These are phyloP conservation scores for Pycnomerus fuliginosus DNA, from an alignment of 2,888 invertebrate species.

Conservation along the genomic window DNA sequence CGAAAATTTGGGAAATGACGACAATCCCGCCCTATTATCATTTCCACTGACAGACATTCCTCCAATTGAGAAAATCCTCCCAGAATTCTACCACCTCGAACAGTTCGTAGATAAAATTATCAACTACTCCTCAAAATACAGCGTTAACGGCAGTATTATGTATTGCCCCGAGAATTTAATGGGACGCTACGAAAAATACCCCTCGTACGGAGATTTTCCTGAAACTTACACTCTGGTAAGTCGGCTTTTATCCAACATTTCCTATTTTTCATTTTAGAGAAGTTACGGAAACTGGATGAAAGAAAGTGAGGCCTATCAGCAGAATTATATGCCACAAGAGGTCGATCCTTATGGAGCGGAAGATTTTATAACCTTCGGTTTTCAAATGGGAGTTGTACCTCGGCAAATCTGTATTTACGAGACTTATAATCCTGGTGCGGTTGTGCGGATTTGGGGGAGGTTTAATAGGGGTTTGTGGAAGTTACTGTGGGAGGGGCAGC, in stretches of 20 bases:
- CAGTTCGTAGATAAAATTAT: slow-evolving; percentile 78
- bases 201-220: slow-evolving; percentile 88
- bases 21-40: too few relatives aligned
- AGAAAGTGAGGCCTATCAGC: slow-evolving; percentile 68
- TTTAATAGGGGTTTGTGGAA: slow-evolving; percentile 61
- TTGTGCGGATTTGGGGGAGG: slow-evolving; percentile 77
- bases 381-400: slow-evolving; percentile 67
- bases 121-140: slow-evolving; percentile 89
- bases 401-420: slow-evolving; percentile 74
- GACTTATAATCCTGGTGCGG: slow-evolving; percentile 83
- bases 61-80: too few relatives aligned
- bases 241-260: not conserved
- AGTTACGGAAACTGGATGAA: slow-evolving; percentile 87
- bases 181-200: slow-evolving; percentile 82
- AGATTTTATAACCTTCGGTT: slow-evolving; percentile 69
- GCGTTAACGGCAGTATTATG: slow-evolving; percentile 81
- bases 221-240: slow-evolving; percentile 87
- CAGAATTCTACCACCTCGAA: too few relatives aligned
- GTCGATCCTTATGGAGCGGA: slow-evolving; percentile 65
- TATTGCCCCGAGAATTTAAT: slow-evolving; percentile 86
- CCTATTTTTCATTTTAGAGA: slow-evolving; percentile 58
- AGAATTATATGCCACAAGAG: slow-evolving; percentile 75
- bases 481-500: slow-evolving; percentile 74
- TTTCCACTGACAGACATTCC: too few relatives aligned
- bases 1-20: too few relatives aligned